Conservation (phyloP, 1,140 invertebrate genomes). For the Leptestheria dahalacensis region DNA sequence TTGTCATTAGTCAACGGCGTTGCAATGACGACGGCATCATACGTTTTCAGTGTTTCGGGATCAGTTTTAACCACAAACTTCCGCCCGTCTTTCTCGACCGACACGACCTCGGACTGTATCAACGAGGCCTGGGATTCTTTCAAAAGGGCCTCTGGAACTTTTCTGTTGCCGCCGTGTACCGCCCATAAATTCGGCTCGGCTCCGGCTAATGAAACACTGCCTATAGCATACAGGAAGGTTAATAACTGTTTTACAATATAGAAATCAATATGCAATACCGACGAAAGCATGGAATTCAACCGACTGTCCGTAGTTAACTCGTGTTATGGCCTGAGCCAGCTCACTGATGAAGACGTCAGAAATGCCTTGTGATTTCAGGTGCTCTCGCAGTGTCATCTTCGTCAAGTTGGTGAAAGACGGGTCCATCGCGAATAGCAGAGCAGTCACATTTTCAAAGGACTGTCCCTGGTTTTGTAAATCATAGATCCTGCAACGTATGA, state of each 20-base stretch:
- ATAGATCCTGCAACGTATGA: slow-evolving; percentile 39
- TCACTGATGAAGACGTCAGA: slow-evolving; percentile 37
- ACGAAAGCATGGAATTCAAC: slow-evolving; percentile 42
- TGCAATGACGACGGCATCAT: slow-evolving; percentile 45
- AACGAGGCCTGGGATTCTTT: slow-evolving; percentile 30
- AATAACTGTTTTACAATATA: neutral
- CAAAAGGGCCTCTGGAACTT: slow-evolving; percentile 33
- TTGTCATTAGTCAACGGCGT: slow-evolving; percentile 35
- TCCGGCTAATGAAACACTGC: slow-evolving; percentile 39
- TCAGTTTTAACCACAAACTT: slow-evolving; percentile 12
- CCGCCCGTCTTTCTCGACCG: slow-evolving; percentile 20
- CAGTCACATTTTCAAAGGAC: slow-evolving; percentile 34
- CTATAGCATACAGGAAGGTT: slow-evolving; percentile 19
- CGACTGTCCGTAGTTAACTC: slow-evolving; percentile 48
- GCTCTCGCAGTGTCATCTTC: slow-evolving; percentile 27
- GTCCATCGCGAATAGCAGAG: slow-evolving; percentile 37
- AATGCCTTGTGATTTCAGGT: slow-evolving; percentile 32
- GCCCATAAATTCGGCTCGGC: slow-evolving; percentile 38
- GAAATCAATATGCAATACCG: slow-evolving; percentile 26
- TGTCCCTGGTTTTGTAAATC: slow-evolving; percentile 34
- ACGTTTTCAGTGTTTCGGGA: slow-evolving; percentile 21
- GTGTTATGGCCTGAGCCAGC: slow-evolving; percentile 35
- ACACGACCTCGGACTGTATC: slow-evolving; percentile 20
- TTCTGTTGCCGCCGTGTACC: slow-evolving; percentile 44
- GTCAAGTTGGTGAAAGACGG: slow-evolving; percentile 34